Evolutionary conservation across 2,888 invertebrate species (phyloP).

Genomic region (Lasioglossum lativentre): DNA sequence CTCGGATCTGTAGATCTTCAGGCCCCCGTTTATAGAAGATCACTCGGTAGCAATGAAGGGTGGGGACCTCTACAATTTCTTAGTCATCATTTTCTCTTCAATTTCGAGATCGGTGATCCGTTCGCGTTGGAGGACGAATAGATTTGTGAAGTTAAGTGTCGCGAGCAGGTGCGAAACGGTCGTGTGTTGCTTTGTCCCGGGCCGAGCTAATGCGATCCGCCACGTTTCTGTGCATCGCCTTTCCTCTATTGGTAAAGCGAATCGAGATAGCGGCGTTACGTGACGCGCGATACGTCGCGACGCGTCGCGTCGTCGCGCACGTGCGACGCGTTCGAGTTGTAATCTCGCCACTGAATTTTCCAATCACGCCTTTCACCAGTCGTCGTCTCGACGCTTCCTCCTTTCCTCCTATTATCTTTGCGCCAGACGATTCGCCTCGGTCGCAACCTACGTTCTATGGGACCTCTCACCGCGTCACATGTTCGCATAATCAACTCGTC

Average conservation of each 20-base stretch:
- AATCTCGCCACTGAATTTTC: slow-evolving; percentile 65
- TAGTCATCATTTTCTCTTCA: too few species aligned
- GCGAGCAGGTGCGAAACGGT: too few species aligned
- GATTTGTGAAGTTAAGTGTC: too few species aligned
- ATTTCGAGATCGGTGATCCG: too few species aligned
- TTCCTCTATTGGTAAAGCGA: slow-evolving; percentile 27
- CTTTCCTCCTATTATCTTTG: slow-evolving; percentile 53
- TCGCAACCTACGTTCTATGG: neutral
- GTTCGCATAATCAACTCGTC: neutral
- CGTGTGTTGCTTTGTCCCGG: too few species aligned
- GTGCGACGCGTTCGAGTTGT: slow-evolving; percentile 49
- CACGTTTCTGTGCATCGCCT: slow-evolving; percentile 21
- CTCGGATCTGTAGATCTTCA: too few species aligned
- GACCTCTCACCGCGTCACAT: neutral
- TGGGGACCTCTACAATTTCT: too few species aligned
- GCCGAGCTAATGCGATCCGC: too few species aligned
- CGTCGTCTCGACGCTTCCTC: slow-evolving; percentile 57
- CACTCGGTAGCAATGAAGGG: too few species aligned
- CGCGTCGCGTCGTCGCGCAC: slow-evolving; percentile 51
- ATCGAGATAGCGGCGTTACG: slow-evolving; percentile 57
- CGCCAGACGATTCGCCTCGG: slow-evolving; percentile 23
- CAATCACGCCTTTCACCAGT: slow-evolving; percentile 67
- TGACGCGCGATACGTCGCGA: slow-evolving; percentile 50
- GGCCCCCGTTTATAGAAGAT: too few species aligned
- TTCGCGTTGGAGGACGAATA: too few species aligned